Evolutionary conservation across 2,113 vertebrate species (phyloP), one percentile per base, ranked within the genome.

Genomic region (Mus spicilegus): DNA sequence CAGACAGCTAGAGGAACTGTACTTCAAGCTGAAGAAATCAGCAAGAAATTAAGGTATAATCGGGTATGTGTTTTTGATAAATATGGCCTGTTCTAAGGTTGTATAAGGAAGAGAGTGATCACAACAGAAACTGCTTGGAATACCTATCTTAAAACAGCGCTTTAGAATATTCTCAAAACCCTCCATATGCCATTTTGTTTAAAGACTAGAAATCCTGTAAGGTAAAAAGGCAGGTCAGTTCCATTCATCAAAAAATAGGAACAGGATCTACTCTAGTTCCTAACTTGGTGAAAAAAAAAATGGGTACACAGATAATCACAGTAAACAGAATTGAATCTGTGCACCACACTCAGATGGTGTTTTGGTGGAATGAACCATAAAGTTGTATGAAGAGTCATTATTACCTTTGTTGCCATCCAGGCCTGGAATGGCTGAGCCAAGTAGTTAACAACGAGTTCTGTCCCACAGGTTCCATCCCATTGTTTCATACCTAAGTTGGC

Each of bases 41-140:
- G 2, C 33, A 36, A 75, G 7, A 19, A 88, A 14, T 46, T 9
- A 5, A 1, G 0, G 0, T 51, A 30, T 42, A 30, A 7, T 0
- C 81, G 7, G 13, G 33, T 17, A 30, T 10, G 7, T 2, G 7
- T 58, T 22, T 8, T n/a, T 75, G 7, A 39, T 81, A 72, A 51
- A 54, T 33, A 30, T 46, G 46, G 36, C 42, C 65, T 80, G 6
- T 33, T 12, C 6, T 26, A 54, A 75, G 36, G 39, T 72, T 39
- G 46, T 1, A 19, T 14, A 87, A 56, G 39, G 20, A 84, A 78
- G 67, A 11, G 9, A 67, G 1, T 46, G n/a, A 46, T 69, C 12
- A 46, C 28, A 75, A 28, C 7, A 56, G 19, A 2, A 4, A 42
- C 46, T 51, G 7, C 19, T 67, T 88, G 65, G 70, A 94, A 67